A percentile compares a stretch with the other conserved stretches of the same genome.
Conservation (phyloP, 2,113 vertebrate genomes). For the Peromyscus polionotus region DNA sequence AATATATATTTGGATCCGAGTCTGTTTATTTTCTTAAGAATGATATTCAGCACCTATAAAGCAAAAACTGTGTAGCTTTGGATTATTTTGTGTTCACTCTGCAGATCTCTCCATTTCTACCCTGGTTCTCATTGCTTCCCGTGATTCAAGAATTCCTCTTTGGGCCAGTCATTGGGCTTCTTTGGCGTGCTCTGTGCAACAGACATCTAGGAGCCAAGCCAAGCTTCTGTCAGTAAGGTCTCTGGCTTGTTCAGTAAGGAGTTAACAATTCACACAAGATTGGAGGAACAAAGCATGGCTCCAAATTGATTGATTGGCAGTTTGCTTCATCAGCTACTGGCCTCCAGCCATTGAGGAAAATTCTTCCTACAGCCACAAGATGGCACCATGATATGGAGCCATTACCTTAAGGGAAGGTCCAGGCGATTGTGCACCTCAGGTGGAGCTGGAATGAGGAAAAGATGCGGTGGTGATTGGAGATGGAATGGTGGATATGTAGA, state of each 20-base stretch:
- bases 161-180: not conserved
- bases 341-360: not conserved
- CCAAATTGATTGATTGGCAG: too few relatives aligned
- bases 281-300: fast-evolving
- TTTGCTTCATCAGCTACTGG: not conserved
- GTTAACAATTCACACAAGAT: not conserved
- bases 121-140: not conserved
- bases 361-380: not conserved
- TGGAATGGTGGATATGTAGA: not conserved
- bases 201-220: not conserved
- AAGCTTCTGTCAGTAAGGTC: not conserved
- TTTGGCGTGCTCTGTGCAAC: not conserved
- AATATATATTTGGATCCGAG: not conserved
- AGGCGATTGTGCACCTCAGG: not conserved
- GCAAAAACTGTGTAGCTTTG: not conserved
- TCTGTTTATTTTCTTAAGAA: not conserved
- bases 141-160: not conserved
- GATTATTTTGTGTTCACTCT: too few relatives aligned
- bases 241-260: not conserved
- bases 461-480: not conserved
- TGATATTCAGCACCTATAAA: not conserved
- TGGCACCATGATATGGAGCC: not conserved
- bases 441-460: not conserved
- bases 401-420: too few relatives aligned
- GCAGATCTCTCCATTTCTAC: not conserved